Evolutionary conservation across 2,888 invertebrate species (phyloP).

Genomic region (Drosophila nr. fundita): DNA sequence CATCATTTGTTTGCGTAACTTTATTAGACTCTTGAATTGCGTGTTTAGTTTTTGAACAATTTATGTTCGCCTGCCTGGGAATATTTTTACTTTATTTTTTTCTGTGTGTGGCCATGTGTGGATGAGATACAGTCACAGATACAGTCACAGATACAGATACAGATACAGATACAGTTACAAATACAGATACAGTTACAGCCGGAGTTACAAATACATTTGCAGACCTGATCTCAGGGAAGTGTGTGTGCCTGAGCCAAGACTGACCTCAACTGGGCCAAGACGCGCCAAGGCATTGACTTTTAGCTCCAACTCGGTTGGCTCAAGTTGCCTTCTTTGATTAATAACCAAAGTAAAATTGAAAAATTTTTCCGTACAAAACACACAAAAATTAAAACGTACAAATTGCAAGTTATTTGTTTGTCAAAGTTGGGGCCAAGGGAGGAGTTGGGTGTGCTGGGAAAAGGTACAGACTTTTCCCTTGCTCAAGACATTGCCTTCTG

Average conservation of each 20-base stretch:
- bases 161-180: constrained; percentile 10
- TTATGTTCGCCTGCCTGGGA: constrained; percentile 66
- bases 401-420: constrained; percentile 83
- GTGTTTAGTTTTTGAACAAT: constrained; percentile 78
- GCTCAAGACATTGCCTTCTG: constrained; percentile 22
- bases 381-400: constrained; percentile 83
- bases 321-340: constrained; percentile 69
- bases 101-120: constrained; percentile 47
- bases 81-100: constrained; percentile 38
- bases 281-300: constrained; percentile 28
- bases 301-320: constrained; percentile 1
- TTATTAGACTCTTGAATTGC: constrained; percentile 80
- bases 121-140: constrained; percentile 38
- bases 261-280: constrained; percentile 21
- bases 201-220: constrained; percentile 27
- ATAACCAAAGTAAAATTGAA: constrained; percentile 82
- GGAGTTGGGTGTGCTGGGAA: not conserved
- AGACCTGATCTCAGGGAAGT: constrained; percentile 32
- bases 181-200: constrained; percentile 5
- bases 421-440: constrained; percentile 4
- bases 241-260: constrained; percentile 14
- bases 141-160: constrained; percentile 36
- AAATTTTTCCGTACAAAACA: constrained; percentile 68
- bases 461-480: constrained; percentile 47
- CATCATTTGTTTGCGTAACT: constrained; percentile 83